Percentiles rank a stretch among this genome's conserved stretches.
These are phyloP conservation scores for Adelphocoris suturalis DNA, from an alignment of 2,888 invertebrate species.

Conservation along the genomic window DNA sequence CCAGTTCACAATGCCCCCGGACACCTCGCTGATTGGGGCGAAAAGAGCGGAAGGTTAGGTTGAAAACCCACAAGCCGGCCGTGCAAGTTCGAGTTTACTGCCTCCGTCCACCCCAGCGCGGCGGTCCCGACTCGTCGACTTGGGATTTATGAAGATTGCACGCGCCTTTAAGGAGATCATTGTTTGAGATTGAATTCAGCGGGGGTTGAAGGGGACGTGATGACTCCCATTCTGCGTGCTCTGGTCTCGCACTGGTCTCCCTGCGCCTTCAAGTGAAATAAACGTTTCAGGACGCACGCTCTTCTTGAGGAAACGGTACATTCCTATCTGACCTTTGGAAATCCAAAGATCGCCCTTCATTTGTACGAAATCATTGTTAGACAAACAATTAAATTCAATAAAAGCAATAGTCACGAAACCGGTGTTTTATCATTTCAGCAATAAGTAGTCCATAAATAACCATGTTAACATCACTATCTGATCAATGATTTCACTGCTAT, in stretches of 20 bases:
- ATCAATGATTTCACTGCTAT: too few species aligned
- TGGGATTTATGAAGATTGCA: slow-evolving; percentile 63
- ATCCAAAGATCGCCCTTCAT: too few species aligned
- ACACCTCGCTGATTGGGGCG: slow-evolving; percentile 52
- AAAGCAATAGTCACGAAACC: too few species aligned
- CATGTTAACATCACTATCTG: too few species aligned
- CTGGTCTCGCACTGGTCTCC: slow-evolving; percentile 24
- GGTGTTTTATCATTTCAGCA: too few species aligned
- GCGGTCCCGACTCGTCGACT: background rate
- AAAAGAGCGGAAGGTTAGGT: background rate
- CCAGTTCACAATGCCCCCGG: slow-evolving; percentile 33
- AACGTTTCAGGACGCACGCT: background rate
- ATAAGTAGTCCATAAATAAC: too few species aligned
- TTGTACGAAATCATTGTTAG: too few species aligned
- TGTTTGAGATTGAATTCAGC: slow-evolving; percentile 66
- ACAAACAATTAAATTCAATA: too few species aligned
- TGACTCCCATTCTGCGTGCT: slow-evolving; percentile 37
- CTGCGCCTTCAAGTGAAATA: background rate
- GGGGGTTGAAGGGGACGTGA: slow-evolving; percentile 55
- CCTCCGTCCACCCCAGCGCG: background rate
- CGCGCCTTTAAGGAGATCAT: slow-evolving; percentile 65
- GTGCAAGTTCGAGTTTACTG: slow-evolving; percentile 23
- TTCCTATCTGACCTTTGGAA: background rate
- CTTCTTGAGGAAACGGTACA: background rate
- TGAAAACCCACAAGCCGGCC: slow-evolving; percentile 20